Evolutionary conservation across 35 echinoderm and acorn worm species (phyloP).

Genomic region (Lytechinus pictus): DNA sequence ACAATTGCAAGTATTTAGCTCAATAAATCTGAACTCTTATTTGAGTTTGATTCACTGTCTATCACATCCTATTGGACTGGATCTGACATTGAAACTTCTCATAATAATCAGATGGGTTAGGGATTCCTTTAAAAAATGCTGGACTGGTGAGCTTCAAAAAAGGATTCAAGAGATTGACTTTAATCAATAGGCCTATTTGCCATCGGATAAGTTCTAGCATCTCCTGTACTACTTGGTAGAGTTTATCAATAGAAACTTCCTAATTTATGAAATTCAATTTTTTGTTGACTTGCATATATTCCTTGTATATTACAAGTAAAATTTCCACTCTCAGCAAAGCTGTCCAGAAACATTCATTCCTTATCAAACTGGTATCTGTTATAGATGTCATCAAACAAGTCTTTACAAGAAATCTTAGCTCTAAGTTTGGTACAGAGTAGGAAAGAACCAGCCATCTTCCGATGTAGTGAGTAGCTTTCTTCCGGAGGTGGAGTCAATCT

Average conservation of each 20-base stretch:
- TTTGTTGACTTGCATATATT: not conserved
- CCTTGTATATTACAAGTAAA: not conserved
- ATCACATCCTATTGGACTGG: too few species aligned
- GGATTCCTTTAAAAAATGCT: too few species aligned
- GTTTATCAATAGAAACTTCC: constrained; percentile 57
- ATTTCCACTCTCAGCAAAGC: not conserved
- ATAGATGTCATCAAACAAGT: constrained; percentile 85
- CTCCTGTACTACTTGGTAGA: constrained; percentile 75
- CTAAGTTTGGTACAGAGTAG: constrained; percentile 86
- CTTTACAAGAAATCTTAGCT: constrained; percentile 88
- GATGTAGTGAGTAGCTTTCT: constrained; percentile 91
- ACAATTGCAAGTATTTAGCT: too few species aligned
- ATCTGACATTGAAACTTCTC: too few species aligned
- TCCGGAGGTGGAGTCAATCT: constrained; percentile 92
- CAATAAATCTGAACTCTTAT: too few species aligned
- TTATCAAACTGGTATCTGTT: constrained; percentile 74
- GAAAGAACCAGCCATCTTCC: constrained; percentile 95
- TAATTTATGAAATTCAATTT: not conserved
- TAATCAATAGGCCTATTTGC: too few species aligned
- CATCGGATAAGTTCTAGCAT: constrained; percentile 51
- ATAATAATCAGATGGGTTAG: too few species aligned
- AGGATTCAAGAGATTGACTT: too few species aligned
- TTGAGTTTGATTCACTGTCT: too few species aligned
- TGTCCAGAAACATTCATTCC: not conserved
- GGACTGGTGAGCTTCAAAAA: too few species aligned